Evolutionary conservation across 2,113 vertebrate genomes (phyloP), one percentile per base, ranked within the genome.

Genomic region (Panurus biarmicus): DNA sequence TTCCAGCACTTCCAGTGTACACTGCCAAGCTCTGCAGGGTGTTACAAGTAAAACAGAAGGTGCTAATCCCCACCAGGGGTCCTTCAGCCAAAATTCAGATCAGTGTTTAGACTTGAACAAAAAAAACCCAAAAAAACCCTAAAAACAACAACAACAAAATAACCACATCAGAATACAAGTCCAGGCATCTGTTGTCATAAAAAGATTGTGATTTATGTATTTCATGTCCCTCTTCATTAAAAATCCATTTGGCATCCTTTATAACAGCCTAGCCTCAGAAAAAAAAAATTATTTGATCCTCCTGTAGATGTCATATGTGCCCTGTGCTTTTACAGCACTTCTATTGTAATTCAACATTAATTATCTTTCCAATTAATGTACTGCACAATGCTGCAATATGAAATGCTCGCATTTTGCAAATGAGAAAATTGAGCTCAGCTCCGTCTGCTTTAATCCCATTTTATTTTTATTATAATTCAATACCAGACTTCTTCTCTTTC

Each of bases 211-310:
- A 74, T 51, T 51, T 61, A 26, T 69, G 51, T 61, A 88, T 89
- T 93, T 96, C n/a, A 53, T 50, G 29, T 75, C 48, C 28, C 42
- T 35, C n/a, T 87, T 94, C 71, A 96, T 92, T 94, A 94, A 24
- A 93, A 96, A 97, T 89, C 91, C 93, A 96, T 96, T 96, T 94
- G 69, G 71, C 70, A 95, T 31, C 24, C 44, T 71, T 90, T 87
- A 42, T 66, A 85, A 90, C 38, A 85, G 47, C 15, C 74, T 87
- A 48, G 22, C 11, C 47, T 70, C 79, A 77, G 64, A 74, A 93
- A 80, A 75, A 74, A 93, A 80, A 75, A 87, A 79, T 11, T 60
- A 80, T 65, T 85, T 87, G 5, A 76, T 72, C 14, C 62, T 94
- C 38, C 40, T 82, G 42, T 73, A 73, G 35, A 91, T 94, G 72